Evolutionary conservation across 2,888 invertebrate genomes (phyloP), one percentile per base, ranked within the genome.

Genomic region (Tortrix viridana): DNA sequence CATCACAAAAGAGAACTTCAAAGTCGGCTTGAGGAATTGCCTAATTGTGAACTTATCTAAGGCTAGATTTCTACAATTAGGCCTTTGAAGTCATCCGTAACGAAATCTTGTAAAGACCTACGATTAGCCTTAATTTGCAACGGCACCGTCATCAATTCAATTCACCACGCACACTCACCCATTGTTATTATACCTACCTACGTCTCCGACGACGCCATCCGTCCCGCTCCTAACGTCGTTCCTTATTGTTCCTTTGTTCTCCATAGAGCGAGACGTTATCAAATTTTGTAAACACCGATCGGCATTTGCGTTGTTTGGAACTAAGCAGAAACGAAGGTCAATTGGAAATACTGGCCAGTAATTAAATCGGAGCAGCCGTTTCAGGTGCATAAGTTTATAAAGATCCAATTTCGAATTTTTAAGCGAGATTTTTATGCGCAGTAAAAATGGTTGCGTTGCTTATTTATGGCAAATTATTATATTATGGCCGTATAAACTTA

Each of bases 201-300:
- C 38, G 18, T 16, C 19, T 16, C 9, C 19, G 18, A 7, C n/a
- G 12, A 7, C 19, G 9, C 41, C 22, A 16, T 41, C 53, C 41
- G 18, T 22, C 20, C 5, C 53, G 22, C 18, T 41, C 22, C 41
- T 52, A 32, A 20, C 87, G 85, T 86, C 81, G 78, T 77, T 78
- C 73, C 75, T 82, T 82, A 85, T 85, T 85, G 85, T 88, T 86
- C 86, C 81, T 86, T 89, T 88, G 87, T 88, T 87, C 78, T 32
- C 12, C 78, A 82, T 85, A 81, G 82, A 82, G 76, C 78, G 75
- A 71, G 78, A 74, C 72, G 72, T 69, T 69, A 74, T 75, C 74
- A 75, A 73, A 85, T 82, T 88, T 87, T 87, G 85, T 85, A 88
- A 89, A 88, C 84, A 86, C 79, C 76, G 69, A 71, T 75, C 75